phyloP scores from a whole-genome alignment of 2,888 invertebrate genomes.

The Ichneumoninae sp. region DNA sequence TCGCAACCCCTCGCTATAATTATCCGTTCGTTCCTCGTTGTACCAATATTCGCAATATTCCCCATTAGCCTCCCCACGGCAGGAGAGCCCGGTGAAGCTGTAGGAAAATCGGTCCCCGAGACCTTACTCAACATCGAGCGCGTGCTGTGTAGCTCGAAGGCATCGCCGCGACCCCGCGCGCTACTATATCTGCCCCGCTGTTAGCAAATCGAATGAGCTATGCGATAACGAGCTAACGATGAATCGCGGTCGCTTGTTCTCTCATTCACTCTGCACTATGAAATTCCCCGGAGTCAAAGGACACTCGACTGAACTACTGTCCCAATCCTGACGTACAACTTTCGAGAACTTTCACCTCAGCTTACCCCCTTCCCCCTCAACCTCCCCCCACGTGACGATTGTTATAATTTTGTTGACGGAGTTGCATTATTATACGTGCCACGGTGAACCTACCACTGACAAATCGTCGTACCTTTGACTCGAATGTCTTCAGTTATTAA shows the following conservation, averaged over 20 bases:
- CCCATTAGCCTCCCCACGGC: slow-evolving; percentile 73
- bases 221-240: slow-evolving; percentile 76
- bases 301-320: slow-evolving; percentile 29
- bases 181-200: slow-evolving; percentile 62
- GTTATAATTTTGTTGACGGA: slow-evolving; percentile 2
- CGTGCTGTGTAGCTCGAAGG: slow-evolving; percentile 1
- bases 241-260: slow-evolving; percentile 63
- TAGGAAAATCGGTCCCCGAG: slow-evolving; percentile 54
- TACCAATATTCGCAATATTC: slow-evolving; percentile 79
- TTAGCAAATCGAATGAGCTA: slow-evolving; percentile 76
- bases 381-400: not conserved
- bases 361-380: not conserved
- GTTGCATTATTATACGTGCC: not conserved
- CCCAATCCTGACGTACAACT: slow-evolving; percentile 38
- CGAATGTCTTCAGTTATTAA: not conserved
- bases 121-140: slow-evolving; percentile 59
- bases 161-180: slow-evolving; percentile 55
- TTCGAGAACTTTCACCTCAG: slow-evolving; percentile 47
- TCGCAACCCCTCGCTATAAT: slow-evolving; percentile 71
- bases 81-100: slow-evolving; percentile 61
- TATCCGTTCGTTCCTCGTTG: slow-evolving; percentile 73
- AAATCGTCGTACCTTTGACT: not conserved
- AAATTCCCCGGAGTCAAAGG: slow-evolving; percentile 58
- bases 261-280: slow-evolving; percentile 48
- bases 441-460: not conserved